Conservation (phyloP, 2,797 vertebrate species). For the Onychomys arenicola region DNA sequence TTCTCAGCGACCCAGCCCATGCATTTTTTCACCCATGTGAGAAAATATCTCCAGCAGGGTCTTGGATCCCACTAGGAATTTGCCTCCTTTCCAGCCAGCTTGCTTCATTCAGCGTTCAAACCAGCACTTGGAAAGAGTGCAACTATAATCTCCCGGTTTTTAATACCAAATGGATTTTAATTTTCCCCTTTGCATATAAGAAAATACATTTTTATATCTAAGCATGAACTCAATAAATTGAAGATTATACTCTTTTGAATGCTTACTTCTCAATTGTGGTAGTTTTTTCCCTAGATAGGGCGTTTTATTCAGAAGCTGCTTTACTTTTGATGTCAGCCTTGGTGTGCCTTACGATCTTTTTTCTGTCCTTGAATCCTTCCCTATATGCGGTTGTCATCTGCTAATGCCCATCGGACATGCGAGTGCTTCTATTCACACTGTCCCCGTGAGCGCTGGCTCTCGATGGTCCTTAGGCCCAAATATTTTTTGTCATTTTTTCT, state of each 20-base stretch:
- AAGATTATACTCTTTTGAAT: background rate
- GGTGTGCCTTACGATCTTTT: background rate
- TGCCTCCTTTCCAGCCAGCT: background rate
- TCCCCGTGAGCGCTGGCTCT: background rate
- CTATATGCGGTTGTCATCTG: background rate
- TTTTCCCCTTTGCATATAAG: conserved; percentile 18
- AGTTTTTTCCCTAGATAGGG: background rate
- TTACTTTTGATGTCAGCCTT: background rate
- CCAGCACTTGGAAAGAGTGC: conserved; percentile 3
- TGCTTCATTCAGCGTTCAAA: background rate
- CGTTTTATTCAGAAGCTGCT: background rate
- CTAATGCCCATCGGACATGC: too few species aligned
- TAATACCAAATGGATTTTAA: conserved; percentile 43
- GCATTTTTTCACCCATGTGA: background rate
- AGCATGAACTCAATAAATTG: conserved; percentile 12
- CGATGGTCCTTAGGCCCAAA: background rate
- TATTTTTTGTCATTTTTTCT: too few species aligned
- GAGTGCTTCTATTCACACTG: background rate
- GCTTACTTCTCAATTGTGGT: background rate
- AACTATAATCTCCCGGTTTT: conserved; percentile 8
- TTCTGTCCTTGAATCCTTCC: background rate
- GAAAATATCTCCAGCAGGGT: background rate
- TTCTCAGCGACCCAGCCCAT: background rate
- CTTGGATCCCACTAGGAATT: conserved; percentile 25
- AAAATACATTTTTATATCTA: conserved; percentile 53